Evolutionary conservation across 2,888 invertebrate species (phyloP).

Genomic region (Frankliniella fusca): DNA sequence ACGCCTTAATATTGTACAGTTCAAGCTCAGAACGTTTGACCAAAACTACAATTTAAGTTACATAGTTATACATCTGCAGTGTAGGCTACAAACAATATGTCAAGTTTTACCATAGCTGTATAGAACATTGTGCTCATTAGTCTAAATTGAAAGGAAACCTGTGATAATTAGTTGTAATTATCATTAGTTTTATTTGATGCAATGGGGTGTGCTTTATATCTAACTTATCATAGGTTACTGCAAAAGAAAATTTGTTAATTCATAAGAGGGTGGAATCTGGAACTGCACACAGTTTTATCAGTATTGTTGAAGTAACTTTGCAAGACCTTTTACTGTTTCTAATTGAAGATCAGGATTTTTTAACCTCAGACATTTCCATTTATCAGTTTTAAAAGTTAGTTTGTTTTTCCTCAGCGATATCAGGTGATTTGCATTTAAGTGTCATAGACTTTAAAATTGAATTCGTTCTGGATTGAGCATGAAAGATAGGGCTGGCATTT

Average conservation of each 20-base stretch:
- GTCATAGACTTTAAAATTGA: neutral
- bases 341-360: neutral
- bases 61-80: constrained; percentile 24
- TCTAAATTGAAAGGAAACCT: constrained; percentile 24
- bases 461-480: too few species aligned
- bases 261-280: constrained; percentile 24
- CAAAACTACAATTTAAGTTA: constrained; percentile 24
- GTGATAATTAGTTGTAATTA: constrained; percentile 24
- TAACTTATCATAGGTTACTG: constrained; percentile 21
- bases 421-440: neutral
- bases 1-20: constrained; percentile 24
- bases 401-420: neutral
- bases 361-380: constrained; percentile 16
- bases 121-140: constrained; percentile 24
- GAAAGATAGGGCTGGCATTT: neutral
- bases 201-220: constrained; percentile 24
- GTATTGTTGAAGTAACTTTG: constrained; percentile 1
- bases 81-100: constrained; percentile 24
- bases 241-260: constrained; percentile 6
- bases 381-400: neutral
- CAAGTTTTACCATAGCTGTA: constrained; percentile 22
- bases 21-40: constrained; percentile 24
- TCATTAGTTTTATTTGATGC: constrained; percentile 24
- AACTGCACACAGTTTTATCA: constrained; percentile 21
- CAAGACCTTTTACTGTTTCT: neutral